Evolutionary conservation across 2,888 invertebrate genomes (phyloP).

Genomic region (Eugnorisma glareosa): DNA sequence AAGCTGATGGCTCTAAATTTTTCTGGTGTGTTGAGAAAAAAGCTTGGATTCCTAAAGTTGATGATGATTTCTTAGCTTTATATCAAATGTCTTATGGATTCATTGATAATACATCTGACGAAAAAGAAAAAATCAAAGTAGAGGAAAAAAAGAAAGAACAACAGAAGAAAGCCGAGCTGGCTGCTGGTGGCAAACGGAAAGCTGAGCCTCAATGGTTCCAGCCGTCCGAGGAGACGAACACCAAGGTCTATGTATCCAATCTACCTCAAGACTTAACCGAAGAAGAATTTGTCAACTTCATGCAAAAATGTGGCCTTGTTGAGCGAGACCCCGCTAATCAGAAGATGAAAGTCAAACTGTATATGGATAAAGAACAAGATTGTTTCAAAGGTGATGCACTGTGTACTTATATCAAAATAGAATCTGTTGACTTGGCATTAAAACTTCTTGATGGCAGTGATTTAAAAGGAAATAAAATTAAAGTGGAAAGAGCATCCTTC

Average conservation of each 20-base stretch:
- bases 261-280: conserved; percentile 97
- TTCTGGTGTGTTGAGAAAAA: conserved; percentile 97
- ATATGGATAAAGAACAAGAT: conserved; percentile 94
- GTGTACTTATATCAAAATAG: conserved; percentile 98
- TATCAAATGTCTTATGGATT: conserved; percentile 99
- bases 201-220: conserved; percentile 97
- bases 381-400: conserved; percentile 98
- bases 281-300: conserved; percentile 97
- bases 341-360: conserved; percentile 97
- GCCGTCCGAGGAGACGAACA: conserved; percentile 95
- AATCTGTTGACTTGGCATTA: conserved; percentile 98
- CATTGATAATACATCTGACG: conserved; percentile 90
- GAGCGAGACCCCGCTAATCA: conserved; percentile 95
- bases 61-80: conserved; percentile 98
- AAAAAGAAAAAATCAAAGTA: conserved; percentile 76
- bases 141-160: conserved; percentile 78
- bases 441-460: conserved; percentile 97
- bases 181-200: conserved; percentile 89
- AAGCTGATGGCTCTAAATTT: conserved; percentile 96
- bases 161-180: conserved; percentile 82
- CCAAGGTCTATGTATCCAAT: conserved; percentile 98
- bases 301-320: conserved; percentile 99
- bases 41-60: conserved; percentile 99
- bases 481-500: conserved; percentile 98
- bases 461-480: conserved; percentile 94